phyloP scores from a whole-genome alignment of 2,113 vertebrate genomes.

The Aspiorhynchus laticeps region DNA sequence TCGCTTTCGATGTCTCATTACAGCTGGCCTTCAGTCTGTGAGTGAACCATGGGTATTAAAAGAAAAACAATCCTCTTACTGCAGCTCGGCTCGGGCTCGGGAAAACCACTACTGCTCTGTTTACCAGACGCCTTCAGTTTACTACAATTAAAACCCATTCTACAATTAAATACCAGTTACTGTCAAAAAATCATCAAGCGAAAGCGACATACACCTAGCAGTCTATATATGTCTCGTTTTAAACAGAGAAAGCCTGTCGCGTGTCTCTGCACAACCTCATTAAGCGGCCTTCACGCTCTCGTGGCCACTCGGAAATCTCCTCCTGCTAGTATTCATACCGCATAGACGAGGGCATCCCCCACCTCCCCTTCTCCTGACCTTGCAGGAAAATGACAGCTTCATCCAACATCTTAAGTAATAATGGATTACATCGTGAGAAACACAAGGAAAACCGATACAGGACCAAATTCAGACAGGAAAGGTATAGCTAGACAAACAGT shows the following conservation, averaged over 20 bases:
- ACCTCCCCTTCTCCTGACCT: constrained; percentile 63
- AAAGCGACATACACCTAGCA: not conserved
- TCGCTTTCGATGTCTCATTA: constrained; percentile 42
- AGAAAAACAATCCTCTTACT: constrained; percentile 87
- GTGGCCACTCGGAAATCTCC: constrained; percentile 30
- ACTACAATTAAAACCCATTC: not conserved
- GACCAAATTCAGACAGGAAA: not conserved
- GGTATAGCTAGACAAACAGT: not conserved
- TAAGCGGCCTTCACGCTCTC: constrained; percentile 41
- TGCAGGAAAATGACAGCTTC: constrained; percentile 52
- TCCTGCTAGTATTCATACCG: constrained; percentile 45
- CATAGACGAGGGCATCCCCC: constrained; percentile 57
- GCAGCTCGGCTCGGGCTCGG: constrained; percentile 39
- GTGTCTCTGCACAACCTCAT: constrained; percentile 22
- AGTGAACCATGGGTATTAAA: constrained; percentile 76
- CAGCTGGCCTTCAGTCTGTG: constrained; percentile 17
- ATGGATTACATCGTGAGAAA: not conserved
- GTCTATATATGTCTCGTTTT: constrained; percentile 39
- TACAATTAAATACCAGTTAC: not conserved
- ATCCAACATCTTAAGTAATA: not conserved
- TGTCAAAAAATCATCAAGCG: not conserved
- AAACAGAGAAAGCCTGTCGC: not conserved
- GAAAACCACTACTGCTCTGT: constrained; percentile 23
- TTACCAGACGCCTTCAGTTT: constrained; percentile 2
- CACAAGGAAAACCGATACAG: not conserved